phyloP scores from a whole-genome alignment of 1,140 invertebrate species.

The Zaprionus ghesquierei region DNA sequence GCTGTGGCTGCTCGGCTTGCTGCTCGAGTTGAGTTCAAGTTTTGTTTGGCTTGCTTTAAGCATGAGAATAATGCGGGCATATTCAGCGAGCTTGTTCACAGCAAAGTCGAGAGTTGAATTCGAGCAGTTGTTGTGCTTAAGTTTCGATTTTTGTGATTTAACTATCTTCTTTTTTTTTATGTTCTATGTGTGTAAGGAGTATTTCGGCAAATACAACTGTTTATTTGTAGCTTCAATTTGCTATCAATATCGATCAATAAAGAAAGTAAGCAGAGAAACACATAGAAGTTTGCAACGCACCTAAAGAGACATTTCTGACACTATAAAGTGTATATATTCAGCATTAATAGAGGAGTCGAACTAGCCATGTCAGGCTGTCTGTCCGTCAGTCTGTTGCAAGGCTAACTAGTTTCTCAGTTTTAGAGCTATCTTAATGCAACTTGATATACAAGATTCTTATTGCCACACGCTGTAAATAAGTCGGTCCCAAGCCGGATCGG shows the following conservation, averaged over 20 bases:
- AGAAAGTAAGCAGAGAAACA: too few species aligned
- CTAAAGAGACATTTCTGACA: too few species aligned
- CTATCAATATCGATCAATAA: not conserved
- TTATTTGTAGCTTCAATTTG: not conserved
- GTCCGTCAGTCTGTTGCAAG: too few species aligned
- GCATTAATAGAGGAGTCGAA: too few species aligned
- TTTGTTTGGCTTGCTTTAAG: constrained; percentile 20
- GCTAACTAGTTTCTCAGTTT: too few species aligned
- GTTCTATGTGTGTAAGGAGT: not conserved
- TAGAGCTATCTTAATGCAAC: too few species aligned
- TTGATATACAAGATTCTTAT: too few species aligned
- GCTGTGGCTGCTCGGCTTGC: not conserved
- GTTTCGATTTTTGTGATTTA: not conserved
- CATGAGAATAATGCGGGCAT: constrained; percentile 33
- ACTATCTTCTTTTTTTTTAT: not conserved
- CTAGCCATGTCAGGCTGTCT: too few species aligned
- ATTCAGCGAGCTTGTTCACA: constrained; percentile 5
- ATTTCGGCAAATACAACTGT: not conserved
- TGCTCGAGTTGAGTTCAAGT: not conserved
- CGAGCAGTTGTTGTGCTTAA: constrained; percentile 14
- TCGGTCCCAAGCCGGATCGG: too few species aligned
- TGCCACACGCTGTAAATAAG: too few species aligned
- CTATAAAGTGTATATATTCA: too few species aligned
- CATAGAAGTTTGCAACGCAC: too few species aligned
- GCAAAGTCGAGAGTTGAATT: constrained; percentile 6